phyloP scores from a whole-genome alignment of 2,113 vertebrate species.

The Fulmarus glacialis region DNA sequence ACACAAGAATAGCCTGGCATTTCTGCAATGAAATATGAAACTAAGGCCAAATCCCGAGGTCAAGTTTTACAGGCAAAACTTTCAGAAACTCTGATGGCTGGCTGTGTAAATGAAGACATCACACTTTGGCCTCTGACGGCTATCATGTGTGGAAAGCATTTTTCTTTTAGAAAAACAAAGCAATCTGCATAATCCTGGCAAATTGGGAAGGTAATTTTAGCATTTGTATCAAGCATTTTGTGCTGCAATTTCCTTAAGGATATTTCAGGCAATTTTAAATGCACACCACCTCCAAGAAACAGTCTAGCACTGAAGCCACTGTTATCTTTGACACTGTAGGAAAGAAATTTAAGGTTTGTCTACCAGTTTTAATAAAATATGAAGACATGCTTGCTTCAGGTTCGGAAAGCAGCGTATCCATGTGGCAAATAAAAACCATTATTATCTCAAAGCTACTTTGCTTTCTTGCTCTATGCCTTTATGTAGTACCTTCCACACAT shows the following conservation, averaged over 20 bases:
- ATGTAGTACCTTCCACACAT: background rate
- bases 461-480: background rate
- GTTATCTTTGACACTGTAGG: background rate
- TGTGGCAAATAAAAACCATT: background rate
- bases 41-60: background rate
- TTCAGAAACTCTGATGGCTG: background rate
- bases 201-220: background rate
- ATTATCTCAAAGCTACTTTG: background rate
- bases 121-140: background rate
- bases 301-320: background rate
- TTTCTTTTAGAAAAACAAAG: background rate
- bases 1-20: background rate
- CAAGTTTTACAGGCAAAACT: background rate
- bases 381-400: background rate
- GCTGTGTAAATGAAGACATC: background rate
- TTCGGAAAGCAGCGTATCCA: background rate
- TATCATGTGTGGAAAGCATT: background rate
- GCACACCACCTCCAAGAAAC: background rate
- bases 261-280: background rate
- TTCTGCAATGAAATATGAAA: background rate
- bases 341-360: background rate
- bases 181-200: background rate
- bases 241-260: background rate
- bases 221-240: background rate
- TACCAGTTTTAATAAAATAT: background rate